Evolutionary conservation across 2,797 vertebrate genomes (phyloP), one percentile per base, ranked within the genome.

Genomic region (Anniella stebbinsi): DNA sequence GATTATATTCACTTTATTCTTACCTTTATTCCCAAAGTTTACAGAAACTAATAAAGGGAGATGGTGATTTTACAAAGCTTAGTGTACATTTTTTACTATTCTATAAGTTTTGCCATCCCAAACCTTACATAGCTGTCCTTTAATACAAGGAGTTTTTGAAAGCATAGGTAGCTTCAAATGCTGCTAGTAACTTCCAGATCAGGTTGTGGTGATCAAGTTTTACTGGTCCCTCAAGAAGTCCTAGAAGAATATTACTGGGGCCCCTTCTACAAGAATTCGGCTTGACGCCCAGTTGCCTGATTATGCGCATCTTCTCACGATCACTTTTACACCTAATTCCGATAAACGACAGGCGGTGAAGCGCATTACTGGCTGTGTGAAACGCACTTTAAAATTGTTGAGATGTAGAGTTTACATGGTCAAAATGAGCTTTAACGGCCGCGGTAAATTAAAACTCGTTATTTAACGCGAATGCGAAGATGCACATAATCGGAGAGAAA

Each of bases 1-100:
- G n/a, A 84, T 77, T 88, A 88, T 88, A 80, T 57, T 38, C 9
- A 70, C n/a, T n/a, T 67, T 76, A 63, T 67, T 51, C 82, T 63
- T 38, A 41, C 76, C 25, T 57, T 89, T 63, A 15, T 63, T 63
- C 60, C 60, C 21, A 63, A 23, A 63, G 60, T 63, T 63, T 84
- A 89, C 38, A 84, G 60, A 78, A 69, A 77, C 60, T 66, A 78
- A 89, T 85, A 78, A 85, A 45, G 73, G 1, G 0, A 81, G n/a
- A 73, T 80, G 7, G 36, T 78, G 36, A 83, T 84, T 89, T 84
- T 78, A 77, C 60, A 69, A 54, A 78, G 41, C 13, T 21, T 9
- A 70, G 41, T n/a, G 33, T 41, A 66, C 45, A 28, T 77, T 89
- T 84, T 69, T 84, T 23, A 60, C 38, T 28, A 11, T 89, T 51